These are phyloP conservation scores for Poeciliopsis retropinna DNA, from an alignment of 2,113 vertebrate genomes.

Conservation along the genomic window DNA sequence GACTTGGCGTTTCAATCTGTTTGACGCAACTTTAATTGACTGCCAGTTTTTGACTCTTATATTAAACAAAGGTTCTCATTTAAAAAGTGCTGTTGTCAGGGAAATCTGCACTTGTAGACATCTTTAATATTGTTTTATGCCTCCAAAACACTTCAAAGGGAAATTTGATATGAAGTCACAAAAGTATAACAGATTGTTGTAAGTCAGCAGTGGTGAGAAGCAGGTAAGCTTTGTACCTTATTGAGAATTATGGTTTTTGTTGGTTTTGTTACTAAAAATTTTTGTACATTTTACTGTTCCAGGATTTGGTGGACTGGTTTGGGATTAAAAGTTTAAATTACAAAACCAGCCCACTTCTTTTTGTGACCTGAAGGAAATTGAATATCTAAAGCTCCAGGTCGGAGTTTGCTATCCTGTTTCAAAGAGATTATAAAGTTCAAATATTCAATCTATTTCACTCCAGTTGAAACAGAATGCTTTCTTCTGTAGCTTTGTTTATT, in stretches of 20 bases:
- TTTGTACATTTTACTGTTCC: background rate
- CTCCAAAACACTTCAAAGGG: background rate
- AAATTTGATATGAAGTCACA: background rate
- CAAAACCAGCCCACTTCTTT: background rate
- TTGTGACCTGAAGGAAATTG: background rate
- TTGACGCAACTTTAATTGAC: background rate
- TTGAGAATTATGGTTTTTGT: too few relatives aligned
- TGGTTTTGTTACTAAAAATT: background rate
- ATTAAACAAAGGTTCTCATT: background rate
- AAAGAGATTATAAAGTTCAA: background rate
- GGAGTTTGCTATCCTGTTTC: background rate
- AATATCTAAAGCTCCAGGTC: background rate
- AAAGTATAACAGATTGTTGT: background rate
- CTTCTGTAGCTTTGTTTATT: background rate
- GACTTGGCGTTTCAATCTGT: slow-evolving; percentile 1
- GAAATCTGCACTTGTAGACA: background rate
- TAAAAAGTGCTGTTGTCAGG: background rate
- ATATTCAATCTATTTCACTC: background rate
- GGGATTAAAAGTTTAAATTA: background rate
- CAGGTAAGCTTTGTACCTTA: too few relatives aligned
- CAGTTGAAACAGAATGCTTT: background rate
- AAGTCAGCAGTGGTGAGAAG: background rate
- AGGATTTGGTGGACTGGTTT: background rate
- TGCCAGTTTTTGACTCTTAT: background rate
- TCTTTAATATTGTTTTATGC: background rate